phyloP scores from a whole-genome alignment of 2,888 invertebrate species.

The Ischnus inquisitorius region DNA sequence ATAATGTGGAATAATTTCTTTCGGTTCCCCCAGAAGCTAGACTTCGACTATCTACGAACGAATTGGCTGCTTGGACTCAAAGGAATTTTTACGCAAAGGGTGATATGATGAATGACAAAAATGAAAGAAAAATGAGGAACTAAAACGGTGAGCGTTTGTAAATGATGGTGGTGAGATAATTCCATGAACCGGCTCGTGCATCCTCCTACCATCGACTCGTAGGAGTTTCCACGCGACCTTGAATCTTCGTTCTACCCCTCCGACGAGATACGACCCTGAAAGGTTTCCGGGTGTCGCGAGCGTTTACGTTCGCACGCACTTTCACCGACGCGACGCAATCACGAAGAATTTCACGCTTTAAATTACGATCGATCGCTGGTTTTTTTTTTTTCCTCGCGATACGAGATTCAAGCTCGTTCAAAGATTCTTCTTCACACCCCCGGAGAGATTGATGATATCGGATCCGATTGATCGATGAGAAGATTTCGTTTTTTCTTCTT shows the following conservation, averaged over 20 bases:
- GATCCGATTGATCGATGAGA: not conserved
- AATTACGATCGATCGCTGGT: not conserved
- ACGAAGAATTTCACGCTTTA: slow-evolving; percentile 8
- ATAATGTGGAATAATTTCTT: not conserved
- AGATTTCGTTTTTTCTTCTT: not conserved
- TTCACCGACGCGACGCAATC: not conserved
- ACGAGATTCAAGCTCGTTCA: not conserved
- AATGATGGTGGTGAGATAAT: slow-evolving; percentile 7
- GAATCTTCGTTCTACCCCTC: slow-evolving; percentile 53
- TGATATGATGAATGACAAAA: not conserved
- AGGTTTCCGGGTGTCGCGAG: slow-evolving; percentile 26
- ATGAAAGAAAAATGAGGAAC: not conserved
- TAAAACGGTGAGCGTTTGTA: not conserved
- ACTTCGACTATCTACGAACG: not conserved
- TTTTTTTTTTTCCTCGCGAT: not conserved
- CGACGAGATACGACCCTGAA: slow-evolving; percentile 52
- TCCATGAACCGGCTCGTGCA: slow-evolving; percentile 19
- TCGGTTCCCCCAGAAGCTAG: not conserved
- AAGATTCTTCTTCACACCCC: not conserved
- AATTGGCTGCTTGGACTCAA: not conserved
- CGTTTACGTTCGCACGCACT: slow-evolving; percentile 23
- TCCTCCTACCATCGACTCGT: slow-evolving; percentile 67
- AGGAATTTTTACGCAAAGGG: not conserved
- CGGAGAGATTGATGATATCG: not conserved
- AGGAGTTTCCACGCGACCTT: slow-evolving; percentile 61